phyloP scores from a whole-genome alignment of 2,797 vertebrate species.

The Rhabdomys pumilio region DNA sequence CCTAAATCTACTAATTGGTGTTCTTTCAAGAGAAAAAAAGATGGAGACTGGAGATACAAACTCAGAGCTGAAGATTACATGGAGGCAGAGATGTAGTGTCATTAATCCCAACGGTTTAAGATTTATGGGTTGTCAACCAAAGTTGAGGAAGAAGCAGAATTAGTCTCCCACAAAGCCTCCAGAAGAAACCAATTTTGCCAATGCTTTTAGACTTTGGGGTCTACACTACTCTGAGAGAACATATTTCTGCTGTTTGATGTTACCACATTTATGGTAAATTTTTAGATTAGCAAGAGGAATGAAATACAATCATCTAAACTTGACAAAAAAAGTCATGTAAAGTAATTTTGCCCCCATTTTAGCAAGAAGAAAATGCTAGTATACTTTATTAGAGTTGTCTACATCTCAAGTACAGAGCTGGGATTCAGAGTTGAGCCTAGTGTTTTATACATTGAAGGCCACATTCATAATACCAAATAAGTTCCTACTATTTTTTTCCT shows the following conservation, averaged over 20 bases:
- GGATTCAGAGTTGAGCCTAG: not conserved
- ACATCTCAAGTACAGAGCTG: not conserved
- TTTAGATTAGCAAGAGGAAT: not conserved
- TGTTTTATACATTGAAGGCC: not conserved
- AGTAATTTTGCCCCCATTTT: conserved; percentile 20
- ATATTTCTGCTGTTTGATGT: conserved; percentile 14
- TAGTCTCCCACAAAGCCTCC: not conserved
- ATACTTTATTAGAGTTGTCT: not conserved
- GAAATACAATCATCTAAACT: conserved; percentile 31
- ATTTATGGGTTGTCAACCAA: not conserved
- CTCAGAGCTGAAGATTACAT: not conserved
- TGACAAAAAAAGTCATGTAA: conserved; percentile 18
- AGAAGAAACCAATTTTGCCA: not conserved
- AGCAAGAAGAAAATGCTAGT: conserved; percentile 15
- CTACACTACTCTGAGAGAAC: not conserved
- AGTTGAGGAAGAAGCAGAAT: not conserved
- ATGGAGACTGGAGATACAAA: not conserved
- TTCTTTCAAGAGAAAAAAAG: not conserved
- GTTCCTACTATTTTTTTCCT: not conserved
- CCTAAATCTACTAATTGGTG: not conserved
- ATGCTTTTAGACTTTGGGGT: not conserved
- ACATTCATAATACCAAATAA: not conserved
- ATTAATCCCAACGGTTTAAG: not conserved
- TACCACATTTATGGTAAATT: not conserved
- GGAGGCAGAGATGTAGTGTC: not conserved